Percentiles rank a stretch among this genome's conserved stretches.
phyloP scores from a whole-genome alignment of 2,888 invertebrate genomes.

The Drosophila subsilvestris region DNA sequence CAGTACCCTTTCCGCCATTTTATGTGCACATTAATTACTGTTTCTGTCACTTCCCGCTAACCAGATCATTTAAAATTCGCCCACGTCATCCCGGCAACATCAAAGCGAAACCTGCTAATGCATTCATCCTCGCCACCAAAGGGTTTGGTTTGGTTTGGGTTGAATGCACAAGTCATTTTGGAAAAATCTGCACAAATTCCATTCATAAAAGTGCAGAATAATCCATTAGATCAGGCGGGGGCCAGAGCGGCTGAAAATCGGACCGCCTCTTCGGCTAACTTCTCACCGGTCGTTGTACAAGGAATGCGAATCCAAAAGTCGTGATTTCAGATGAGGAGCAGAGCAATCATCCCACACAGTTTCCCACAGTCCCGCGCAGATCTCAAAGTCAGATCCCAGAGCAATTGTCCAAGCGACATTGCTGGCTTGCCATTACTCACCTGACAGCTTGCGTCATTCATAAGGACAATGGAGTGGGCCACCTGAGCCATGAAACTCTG shows the following conservation, averaged over 20 bases:
- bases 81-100: conserved; percentile 62
- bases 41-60: conserved; percentile 58
- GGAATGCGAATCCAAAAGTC: conserved; percentile 21
- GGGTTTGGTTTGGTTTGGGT: conserved; percentile 56
- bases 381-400: conserved; percentile 18
- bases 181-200: conserved; percentile 48
- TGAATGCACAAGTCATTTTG: conserved; percentile 68
- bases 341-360: conserved; percentile 26
- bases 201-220: conserved; percentile 52
- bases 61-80: conserved; percentile 48
- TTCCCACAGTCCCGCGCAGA: conserved; percentile 58
- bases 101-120: conserved; percentile 56
- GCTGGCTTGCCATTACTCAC: conserved; percentile 74
- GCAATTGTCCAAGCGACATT: conserved; percentile 58
- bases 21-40: conserved; percentile 50
- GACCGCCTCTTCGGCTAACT: neutral
- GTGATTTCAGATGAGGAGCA: conserved; percentile 7
- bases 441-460: conserved; percentile 76
- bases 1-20: conserved; percentile 47
- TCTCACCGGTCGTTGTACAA: neutral
- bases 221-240: conserved; percentile 39
- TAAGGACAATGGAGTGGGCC: conserved; percentile 67
- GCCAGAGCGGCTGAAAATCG: conserved; percentile 11
- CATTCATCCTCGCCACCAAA: conserved; percentile 54
- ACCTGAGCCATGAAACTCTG: conserved; percentile 53